Evolutionary conservation across 2,797 vertebrate genomes (phyloP).

Genomic region (Hipposideros larvatus): DNA sequence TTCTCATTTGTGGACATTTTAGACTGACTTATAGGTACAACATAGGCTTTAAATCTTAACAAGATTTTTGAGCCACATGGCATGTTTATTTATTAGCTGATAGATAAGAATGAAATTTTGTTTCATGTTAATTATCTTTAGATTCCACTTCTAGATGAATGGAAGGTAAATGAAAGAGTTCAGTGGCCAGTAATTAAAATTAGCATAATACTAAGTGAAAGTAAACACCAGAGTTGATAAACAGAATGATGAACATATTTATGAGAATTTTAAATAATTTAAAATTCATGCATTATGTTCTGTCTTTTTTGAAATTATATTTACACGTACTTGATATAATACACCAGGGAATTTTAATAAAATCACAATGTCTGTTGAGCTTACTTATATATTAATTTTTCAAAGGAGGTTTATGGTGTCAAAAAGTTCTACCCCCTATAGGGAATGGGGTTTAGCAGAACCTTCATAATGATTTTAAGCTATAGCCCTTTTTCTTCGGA

Average conservation of each 20-base stretch:
- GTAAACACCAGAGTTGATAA: background rate
- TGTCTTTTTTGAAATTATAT: background rate
- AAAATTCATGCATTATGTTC: background rate
- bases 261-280: conserved; percentile 9
- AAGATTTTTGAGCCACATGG: conserved; percentile 37
- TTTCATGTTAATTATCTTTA: conserved; percentile 23
- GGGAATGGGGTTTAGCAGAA: conserved; percentile 10
- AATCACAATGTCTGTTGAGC: background rate
- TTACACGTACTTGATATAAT: background rate
- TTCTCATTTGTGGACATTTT: background rate
- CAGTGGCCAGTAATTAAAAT: conserved; percentile 19
- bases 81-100: conserved; percentile 8
- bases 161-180: background rate
- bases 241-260: background rate
- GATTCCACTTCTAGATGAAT: conserved; percentile 28
- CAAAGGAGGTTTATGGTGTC: background rate
- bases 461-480: background rate
- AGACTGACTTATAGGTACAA: background rate
- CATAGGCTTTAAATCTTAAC: conserved; percentile 2
- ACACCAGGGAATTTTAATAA: background rate
- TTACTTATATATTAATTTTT: conserved; percentile 36
- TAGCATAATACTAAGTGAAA: background rate
- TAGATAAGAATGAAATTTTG: background rate
- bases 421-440: background rate
- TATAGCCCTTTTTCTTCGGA: background rate